Evolutionary conservation across 2,113 vertebrate genomes (phyloP).

Genomic region (Smithornis capensis): DNA sequence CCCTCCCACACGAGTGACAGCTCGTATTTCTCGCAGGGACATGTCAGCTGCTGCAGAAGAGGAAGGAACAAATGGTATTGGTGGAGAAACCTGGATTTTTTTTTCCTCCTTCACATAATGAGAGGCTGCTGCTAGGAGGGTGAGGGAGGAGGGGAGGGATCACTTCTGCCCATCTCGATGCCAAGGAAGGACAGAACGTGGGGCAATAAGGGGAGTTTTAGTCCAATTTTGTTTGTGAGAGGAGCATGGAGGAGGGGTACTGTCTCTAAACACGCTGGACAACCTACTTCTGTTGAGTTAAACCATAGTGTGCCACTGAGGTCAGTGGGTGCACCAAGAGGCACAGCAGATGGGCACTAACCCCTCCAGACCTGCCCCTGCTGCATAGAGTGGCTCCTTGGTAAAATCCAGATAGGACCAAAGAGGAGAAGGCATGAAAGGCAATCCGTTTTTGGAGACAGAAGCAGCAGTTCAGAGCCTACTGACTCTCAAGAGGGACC

Average conservation of each 20-base stretch:
- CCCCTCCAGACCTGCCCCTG: background rate
- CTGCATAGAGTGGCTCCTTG: background rate
- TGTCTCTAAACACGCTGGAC: background rate
- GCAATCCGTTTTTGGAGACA: background rate
- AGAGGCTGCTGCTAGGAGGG: background rate
- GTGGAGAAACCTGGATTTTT: background rate
- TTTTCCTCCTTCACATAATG: background rate
- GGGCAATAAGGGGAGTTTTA: background rate
- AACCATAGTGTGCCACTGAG: background rate
- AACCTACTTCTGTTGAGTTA: background rate
- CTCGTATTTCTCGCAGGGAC: background rate
- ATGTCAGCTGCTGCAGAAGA: background rate
- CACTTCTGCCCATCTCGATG: background rate
- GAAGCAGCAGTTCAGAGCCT: background rate
- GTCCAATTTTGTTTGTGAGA: background rate
- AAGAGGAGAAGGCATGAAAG: background rate
- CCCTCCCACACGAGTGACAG: conserved; percentile 18
- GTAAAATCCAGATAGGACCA: background rate
- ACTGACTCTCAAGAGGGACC: background rate
- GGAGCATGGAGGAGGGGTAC: background rate
- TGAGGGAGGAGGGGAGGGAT: background rate
- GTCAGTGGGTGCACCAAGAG: accelerated
- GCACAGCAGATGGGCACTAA: background rate
- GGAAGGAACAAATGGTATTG: background rate
- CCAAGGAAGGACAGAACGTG: background rate